Conservation (phyloP, 2,113 vertebrate genomes). For the Epinephelus fuscoguttatus region DNA sequence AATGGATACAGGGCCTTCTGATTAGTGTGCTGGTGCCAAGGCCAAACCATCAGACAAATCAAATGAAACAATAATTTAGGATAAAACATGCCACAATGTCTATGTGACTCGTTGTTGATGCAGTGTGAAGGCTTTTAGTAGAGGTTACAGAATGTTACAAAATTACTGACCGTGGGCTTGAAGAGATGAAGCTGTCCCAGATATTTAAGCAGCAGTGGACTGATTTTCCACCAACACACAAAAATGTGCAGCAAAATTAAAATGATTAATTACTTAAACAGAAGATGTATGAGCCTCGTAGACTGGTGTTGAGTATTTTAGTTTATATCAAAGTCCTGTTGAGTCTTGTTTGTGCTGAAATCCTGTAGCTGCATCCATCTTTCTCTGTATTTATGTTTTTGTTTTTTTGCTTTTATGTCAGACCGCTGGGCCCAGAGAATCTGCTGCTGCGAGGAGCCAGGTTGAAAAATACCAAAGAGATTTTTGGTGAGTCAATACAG, state of each 20-base stretch:
- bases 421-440: conserved; percentile 96
- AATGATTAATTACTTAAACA: background rate
- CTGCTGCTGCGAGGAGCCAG: conserved; percentile 96
- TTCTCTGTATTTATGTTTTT: conserved; percentile 23
- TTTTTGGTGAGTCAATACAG: conserved; percentile 89
- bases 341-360: background rate
- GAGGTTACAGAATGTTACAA: background rate
- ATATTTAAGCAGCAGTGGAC: background rate
- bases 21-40: background rate
- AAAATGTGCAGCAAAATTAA: background rate
- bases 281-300: background rate
- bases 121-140: background rate
- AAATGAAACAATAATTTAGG: background rate
- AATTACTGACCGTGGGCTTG: background rate
- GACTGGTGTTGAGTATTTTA: background rate
- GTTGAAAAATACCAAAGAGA: conserved; percentile 99
- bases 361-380: background rate
- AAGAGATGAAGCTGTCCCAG: background rate
- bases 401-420: conserved; percentile 66
- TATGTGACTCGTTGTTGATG: background rate
- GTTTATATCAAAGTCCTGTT: background rate
- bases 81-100: background rate
- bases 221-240: background rate
- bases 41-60: background rate
- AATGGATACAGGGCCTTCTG: background rate